Evolutionary conservation across 1,140 invertebrate species (phyloP).

Genomic region (Chelonus insularis): DNA sequence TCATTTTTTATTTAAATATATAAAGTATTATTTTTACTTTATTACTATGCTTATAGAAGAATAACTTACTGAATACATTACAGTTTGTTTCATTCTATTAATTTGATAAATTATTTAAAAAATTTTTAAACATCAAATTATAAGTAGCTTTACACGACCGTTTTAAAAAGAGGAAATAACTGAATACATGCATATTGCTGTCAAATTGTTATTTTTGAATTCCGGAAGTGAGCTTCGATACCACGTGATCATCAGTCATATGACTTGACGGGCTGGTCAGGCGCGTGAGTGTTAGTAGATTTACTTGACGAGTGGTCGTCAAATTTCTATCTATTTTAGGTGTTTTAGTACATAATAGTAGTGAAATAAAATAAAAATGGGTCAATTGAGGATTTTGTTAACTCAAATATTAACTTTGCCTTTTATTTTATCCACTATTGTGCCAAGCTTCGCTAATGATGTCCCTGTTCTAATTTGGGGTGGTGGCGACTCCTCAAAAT

Average conservation of each 20-base stretch:
- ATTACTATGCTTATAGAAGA: neutral
- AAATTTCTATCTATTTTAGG: constrained; percentile 9
- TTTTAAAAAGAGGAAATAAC: neutral
- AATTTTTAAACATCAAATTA: no score
- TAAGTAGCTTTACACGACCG: no score
- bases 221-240: constrained; percentile 31
- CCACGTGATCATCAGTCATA: constrained; percentile 44
- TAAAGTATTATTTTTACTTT: neutral
- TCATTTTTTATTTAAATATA: no score
- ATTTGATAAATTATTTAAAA: neutral
- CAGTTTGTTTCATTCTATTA: neutral
- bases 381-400: constrained; percentile 13
- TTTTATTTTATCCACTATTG: constrained; percentile 22
- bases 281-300: constrained; percentile 31
- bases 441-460: constrained; percentile 23
- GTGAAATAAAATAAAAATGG: constrained; percentile 25
- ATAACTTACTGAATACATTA: neutral
- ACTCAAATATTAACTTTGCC: constrained; percentile 24
- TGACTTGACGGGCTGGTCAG: constrained; percentile 40
- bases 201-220: neutral
- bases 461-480: constrained; percentile 48
- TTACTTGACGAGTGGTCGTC: constrained; percentile 20
- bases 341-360: constrained; percentile 15
- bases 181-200: neutral
- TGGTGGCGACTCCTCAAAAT: constrained; percentile 29